These are phyloP conservation scores for Scrobipalpa atriplicella DNA, from an alignment of 2,888 invertebrate species.

Conservation along the genomic window DNA sequence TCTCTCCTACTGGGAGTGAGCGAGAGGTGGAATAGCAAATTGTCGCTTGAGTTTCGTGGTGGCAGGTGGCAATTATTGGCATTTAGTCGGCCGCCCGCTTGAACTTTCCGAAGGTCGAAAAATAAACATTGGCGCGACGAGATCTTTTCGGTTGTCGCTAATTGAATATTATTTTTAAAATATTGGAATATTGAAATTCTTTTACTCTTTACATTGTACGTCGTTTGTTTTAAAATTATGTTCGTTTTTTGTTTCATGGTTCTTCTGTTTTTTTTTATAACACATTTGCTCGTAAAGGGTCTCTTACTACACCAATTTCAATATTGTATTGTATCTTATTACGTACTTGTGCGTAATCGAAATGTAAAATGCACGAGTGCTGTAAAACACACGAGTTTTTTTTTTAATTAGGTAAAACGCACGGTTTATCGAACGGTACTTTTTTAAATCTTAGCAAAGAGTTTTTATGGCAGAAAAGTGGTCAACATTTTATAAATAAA, in stretches of 20 bases:
- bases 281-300: no score
- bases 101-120: slow-evolving; percentile 79
- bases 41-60: slow-evolving; percentile 67
- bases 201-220: background rate
- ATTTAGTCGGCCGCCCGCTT: slow-evolving; percentile 65
- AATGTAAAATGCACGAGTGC: no score
- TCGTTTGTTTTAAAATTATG: slow-evolving; percentile 2
- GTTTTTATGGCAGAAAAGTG: no score
- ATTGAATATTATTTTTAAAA: slow-evolving; percentile 20
- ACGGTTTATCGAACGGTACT: no score
- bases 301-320: no score
- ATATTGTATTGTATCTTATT: no score
- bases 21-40: slow-evolving; percentile 60
- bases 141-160: slow-evolving; percentile 21
- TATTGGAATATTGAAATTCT: slow-evolving; percentile 16
- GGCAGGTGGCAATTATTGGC: slow-evolving; percentile 76
- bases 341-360: no score
- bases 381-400: no score
- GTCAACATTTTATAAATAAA: no score
- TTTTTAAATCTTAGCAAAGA: no score
- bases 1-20: slow-evolving; percentile 42
- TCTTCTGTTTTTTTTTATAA: no score
- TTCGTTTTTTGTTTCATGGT: background rate
- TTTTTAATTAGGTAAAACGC: no score
- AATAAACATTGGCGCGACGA: slow-evolving; percentile 53